Percentiles rank a stretch among this genome's conserved stretches.
phyloP scores from a whole-genome alignment of 2,797 vertebrate species.

The Ptychobarbus kaznakovi region DNA sequence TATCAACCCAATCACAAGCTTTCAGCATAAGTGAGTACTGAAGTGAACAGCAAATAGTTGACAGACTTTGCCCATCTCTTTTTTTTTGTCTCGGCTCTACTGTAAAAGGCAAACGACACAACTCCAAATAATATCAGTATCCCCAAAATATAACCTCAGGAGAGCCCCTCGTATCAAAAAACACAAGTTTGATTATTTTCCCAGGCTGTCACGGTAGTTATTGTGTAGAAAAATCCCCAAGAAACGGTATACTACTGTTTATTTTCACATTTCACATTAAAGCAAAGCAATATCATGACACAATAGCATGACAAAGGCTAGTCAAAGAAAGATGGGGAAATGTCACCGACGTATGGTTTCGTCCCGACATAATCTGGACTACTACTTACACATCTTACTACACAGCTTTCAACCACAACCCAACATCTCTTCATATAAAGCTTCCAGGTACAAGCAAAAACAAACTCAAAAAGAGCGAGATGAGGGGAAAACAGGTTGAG shows the following conservation, averaged over 20 bases:
- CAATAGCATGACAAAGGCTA: conserved; percentile 62
- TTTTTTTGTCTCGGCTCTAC: conserved; percentile 23
- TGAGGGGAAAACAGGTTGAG: conserved; percentile 43
- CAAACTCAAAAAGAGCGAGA: background rate
- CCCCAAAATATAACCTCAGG: conserved; percentile 51
- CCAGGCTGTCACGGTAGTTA: conserved; percentile 60
- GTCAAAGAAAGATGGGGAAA: conserved; percentile 54
- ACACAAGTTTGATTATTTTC: conserved; percentile 53
- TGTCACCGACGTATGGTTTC: conserved; percentile 55
- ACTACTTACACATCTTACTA: conserved; percentile 63
- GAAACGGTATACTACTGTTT: conserved; percentile 57
- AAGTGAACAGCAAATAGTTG: conserved; percentile 52
- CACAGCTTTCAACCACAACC: conserved; percentile 63
- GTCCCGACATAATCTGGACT: conserved; percentile 60
- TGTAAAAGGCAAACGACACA: conserved; percentile 51
- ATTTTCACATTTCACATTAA: conserved; percentile 63
- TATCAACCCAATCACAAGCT: conserved; percentile 51
- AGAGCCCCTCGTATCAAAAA: conserved; percentile 57
- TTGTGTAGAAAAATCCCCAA: conserved; percentile 59
- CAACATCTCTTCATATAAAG: conserved; percentile 60
- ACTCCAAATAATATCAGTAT: conserved; percentile 52
- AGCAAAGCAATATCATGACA: conserved; percentile 64
- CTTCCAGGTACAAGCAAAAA: conserved; percentile 57
- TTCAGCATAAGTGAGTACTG: conserved; percentile 48
- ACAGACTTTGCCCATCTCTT: conserved; percentile 39